Conservation (phyloP, 2,797 vertebrate species). For the Sorex maritimensis region DNA sequence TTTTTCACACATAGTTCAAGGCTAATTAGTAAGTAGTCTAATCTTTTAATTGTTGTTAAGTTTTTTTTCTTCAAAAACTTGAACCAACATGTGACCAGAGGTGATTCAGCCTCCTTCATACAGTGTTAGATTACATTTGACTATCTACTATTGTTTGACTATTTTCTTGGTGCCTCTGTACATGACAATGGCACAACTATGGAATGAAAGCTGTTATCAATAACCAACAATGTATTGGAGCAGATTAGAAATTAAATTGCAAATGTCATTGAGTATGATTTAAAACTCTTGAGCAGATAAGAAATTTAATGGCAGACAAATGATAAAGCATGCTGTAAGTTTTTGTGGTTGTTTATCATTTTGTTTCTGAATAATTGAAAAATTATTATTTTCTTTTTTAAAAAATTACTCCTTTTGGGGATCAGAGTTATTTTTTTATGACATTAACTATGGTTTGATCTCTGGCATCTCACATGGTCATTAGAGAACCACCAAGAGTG, state of each 20-base stretch:
- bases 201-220: neutral
- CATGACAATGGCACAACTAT: neutral
- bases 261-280: no score
- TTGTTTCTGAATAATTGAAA: slow-evolving; percentile 6
- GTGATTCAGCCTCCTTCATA: neutral
- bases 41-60: slow-evolving; percentile 26
- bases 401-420: no score
- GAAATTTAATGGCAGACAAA: neutral
- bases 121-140: neutral
- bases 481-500: no score
- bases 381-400: neutral
- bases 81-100: neutral
- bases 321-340: neutral
- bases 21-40: neutral
- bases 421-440: no score
- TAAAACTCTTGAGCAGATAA: no score
- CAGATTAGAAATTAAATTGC: no score
- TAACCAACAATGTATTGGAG: no score
- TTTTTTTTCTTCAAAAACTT: slow-evolving; percentile 43
- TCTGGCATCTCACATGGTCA: no score
- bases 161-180: neutral
- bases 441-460: no score
- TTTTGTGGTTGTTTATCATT: slow-evolving; percentile 38
- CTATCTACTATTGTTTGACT: neutral
- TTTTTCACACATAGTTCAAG: slow-evolving; percentile 24